phyloP scores from a whole-genome alignment of 2,113 vertebrate genomes.

The Perognathus longimembris region DNA sequence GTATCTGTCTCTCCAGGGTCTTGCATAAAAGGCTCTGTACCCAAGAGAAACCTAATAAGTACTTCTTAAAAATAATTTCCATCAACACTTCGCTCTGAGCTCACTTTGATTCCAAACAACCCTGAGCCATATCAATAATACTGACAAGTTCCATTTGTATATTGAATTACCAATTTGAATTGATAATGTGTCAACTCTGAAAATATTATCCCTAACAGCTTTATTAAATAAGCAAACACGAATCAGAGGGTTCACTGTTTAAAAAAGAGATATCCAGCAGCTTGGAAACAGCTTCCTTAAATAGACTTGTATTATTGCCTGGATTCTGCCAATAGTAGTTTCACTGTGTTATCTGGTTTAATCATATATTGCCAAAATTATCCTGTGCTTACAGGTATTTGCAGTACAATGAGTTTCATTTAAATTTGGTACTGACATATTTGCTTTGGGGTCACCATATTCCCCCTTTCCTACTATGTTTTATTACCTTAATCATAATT shows the following conservation, averaged over 20 bases:
- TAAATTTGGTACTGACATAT: background rate
- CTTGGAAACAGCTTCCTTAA: conserved; percentile 37
- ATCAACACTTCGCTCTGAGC: conserved; percentile 60
- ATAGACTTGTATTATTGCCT: conserved; percentile 27
- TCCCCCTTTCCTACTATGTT: background rate
- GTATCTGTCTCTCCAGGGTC: conserved; percentile 61
- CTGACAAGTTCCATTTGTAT: conserved; percentile 59
- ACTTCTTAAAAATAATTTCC: conserved; percentile 69
- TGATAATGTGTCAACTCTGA: conserved; percentile 65
- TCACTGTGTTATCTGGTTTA: background rate
- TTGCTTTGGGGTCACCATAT: background rate
- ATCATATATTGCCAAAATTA: background rate
- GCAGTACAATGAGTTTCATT: background rate
- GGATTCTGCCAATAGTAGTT: background rate
- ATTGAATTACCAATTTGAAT: conserved; percentile 66
- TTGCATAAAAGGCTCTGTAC: conserved; percentile 45
- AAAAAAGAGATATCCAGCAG: conserved; percentile 25
- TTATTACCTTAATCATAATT: conserved; percentile 39
- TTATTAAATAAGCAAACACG: conserved; percentile 66
- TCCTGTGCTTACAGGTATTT: background rate
- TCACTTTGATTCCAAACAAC: conserved; percentile 53
- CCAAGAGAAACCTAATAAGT: conserved; percentile 69
- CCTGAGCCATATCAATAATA: conserved; percentile 60
- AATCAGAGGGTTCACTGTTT: conserved; percentile 42
- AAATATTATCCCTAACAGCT: conserved; percentile 49